Evolutionary conservation across 2,888 invertebrate genomes (phyloP), one percentile per base, ranked within the genome.

Genomic region (Xanthorhoe spadicearia): DNA sequence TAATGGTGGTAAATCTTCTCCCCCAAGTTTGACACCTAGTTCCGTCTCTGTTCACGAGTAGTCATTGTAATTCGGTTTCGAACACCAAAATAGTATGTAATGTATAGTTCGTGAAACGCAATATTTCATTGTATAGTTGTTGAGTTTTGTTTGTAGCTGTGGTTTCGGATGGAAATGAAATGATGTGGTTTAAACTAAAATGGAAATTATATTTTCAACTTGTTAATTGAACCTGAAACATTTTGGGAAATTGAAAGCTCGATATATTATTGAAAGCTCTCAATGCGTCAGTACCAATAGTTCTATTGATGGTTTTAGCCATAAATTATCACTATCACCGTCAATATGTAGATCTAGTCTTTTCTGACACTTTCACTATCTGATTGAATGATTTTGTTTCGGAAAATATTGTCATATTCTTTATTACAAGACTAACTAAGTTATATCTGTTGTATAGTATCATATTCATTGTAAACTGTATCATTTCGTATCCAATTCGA

Each of bases 81-180:
- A 90, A 92, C 91, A 92, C 92, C 90, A 92, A 88, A 84, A 80
- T 92, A 91, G 91, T 82, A 82, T 78, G 85, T 90, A 90, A 88
- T 89, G 86, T 89, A 87, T 85, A 88, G 82, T 85, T 82, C 81
- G 82, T 84, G 83, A 83, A 86, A 85, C 84, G 87, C 87, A 87
- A 89, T 90, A 89, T 83, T 84, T 87, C 84, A 80, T 75, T 77
- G 80, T 66, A 74, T 73, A 66, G 61, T 72, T 73, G 71, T 74
- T 70, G 76, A 70, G 73, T 71, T 69, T 73, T 71, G 69, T 71
- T 76, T 82, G 77, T 69, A 69, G 74, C 69, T 73, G 75, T 70
- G 76, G 72, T 63, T 72, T 63, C 58, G 70, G 58, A 62, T 71
- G 59, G 43, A 68, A 64, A 64, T 48, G 70, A 66, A 65, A 67